Base-by-base conservation (phyloP, 64 coral and sea anemone species). In the Actinia equina region DNA sequence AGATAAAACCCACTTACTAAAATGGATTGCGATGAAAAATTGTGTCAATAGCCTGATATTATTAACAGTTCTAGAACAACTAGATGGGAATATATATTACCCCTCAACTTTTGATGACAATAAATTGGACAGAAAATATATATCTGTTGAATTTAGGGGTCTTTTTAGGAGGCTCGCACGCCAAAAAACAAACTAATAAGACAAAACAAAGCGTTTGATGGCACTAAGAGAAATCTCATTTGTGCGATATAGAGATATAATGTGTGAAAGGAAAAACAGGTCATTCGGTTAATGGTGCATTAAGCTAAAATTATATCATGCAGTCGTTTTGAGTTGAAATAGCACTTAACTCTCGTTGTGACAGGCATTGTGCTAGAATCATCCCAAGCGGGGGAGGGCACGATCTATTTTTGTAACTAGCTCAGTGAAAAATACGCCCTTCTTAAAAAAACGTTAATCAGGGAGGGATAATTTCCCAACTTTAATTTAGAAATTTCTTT, bases 11-110 rank as follows among this genome's bases (percentile, higher is more conserved):
- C 78, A 81, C 78, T 81, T 52, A 81, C 78, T 52, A 12, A n/a
- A 81, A 81, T 81, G 78, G 49, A 52, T 81, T 19, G 23, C 69
- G 25, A 74, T 69, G 78, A 23, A 81, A 81, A 81, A 81, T 81
- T 18, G 45, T 74, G 69, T 74, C 69, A 74, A 74, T 74, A 74
- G 10, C 7, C 69, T 41, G 12, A 74, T 27, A 37, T 4, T 74
- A 74, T 13, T 30, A 65, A 65, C 62, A 65, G 69, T 27, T 16
- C 69, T 25, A 74, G 63, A 6, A 23, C 10, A 20, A 8, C 19
- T 69, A 69, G 26, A 26, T 74, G 12, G n/a, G n/a, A 4, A 42
- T 14, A 74, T 74, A 42, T 74, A 74, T 74, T 7, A 41, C 69
- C 26, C 13, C 14, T n/a, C n/a, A 69, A 74, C 13, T 0, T 37